A percentile compares a stretch with the other conserved stretches of the same genome.
phyloP scores from a whole-genome alignment of 2,888 invertebrate species.

The Megalurothrips usitatus region DNA sequence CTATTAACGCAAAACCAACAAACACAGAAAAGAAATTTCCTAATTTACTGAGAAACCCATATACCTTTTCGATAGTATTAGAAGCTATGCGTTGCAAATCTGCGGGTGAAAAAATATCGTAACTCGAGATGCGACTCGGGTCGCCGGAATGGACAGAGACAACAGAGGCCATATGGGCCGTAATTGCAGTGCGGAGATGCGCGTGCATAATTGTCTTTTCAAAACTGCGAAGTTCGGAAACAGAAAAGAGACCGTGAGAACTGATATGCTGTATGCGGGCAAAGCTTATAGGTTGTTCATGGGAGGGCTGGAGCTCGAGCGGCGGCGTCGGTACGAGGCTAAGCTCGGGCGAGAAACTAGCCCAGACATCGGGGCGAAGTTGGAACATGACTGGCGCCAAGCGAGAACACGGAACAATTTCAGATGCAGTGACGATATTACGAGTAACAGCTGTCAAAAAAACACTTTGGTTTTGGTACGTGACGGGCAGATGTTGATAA shows the following conservation, averaged over 20 bases:
- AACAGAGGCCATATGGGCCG: not conserved
- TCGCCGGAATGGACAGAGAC: not conserved
- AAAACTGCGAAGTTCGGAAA: not conserved
- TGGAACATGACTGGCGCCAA: not conserved
- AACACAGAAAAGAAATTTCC: not conserved
- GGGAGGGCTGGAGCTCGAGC: not conserved
- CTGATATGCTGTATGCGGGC: not conserved
- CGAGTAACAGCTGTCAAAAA: not conserved
- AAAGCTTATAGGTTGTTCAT: not conserved
- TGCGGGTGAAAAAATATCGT: not conserved
- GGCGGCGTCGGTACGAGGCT: not conserved
- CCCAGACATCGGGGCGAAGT: not conserved
- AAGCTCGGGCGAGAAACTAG: not conserved
- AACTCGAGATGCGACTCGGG: not conserved
- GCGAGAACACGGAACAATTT: not conserved
- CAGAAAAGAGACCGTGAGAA: not conserved
- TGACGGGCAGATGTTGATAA: not conserved
- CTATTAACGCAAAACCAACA: not conserved
- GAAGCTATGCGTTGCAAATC: not conserved
- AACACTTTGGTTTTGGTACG: not conserved
- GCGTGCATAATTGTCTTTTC: not conserved
- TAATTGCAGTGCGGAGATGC: not conserved
- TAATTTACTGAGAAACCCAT: not conserved
- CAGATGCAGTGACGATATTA: not conserved
- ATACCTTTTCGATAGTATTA: not conserved